Percentiles rank a stretch among this genome's conserved stretches.
These are phyloP conservation scores for Rotaria magnacalcarata DNA, from an alignment of 2,888 invertebrate species.

Conservation along the genomic window DNA sequence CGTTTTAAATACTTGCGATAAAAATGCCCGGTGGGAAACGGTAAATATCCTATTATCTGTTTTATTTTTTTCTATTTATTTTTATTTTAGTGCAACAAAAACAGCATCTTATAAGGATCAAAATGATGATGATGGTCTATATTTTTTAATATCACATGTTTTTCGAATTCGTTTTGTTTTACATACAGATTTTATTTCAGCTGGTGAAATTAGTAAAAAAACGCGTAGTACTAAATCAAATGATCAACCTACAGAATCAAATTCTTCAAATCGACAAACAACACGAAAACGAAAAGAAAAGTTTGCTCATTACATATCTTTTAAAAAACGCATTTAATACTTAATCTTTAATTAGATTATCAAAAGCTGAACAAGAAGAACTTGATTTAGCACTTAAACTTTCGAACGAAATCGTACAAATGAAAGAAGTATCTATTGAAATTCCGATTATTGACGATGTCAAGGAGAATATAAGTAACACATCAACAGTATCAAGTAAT, in stretches of 20 bases:
- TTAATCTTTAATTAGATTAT: neutral
- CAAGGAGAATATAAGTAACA: neutral
- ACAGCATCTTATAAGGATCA: neutral
- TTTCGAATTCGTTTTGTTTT: neutral
- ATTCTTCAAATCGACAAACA: neutral
- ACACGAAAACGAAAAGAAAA: neutral
- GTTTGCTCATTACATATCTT: neutral
- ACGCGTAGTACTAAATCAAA: neutral
- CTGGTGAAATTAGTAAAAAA: neutral
- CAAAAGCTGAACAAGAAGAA: slow-evolving; percentile 30
- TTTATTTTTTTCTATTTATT: no score
- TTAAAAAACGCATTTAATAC: no score
- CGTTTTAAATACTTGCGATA: neutral
- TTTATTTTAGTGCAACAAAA: neutral
- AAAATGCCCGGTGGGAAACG: neutral
- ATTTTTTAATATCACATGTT: neutral
- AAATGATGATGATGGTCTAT: neutral
- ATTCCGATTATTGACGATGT: neutral
- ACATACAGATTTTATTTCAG: neutral
- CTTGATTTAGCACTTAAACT: slow-evolving; percentile 17
- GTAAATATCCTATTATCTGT: neutral
- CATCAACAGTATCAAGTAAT: neutral
- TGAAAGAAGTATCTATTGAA: neutral
- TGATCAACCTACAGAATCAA: neutral
- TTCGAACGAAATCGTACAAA: neutral